Evolutionary conservation across 2,888 invertebrate genomes (phyloP), one percentile per base, ranked within the genome.

Genomic region (Entomobrya multifasciata): DNA sequence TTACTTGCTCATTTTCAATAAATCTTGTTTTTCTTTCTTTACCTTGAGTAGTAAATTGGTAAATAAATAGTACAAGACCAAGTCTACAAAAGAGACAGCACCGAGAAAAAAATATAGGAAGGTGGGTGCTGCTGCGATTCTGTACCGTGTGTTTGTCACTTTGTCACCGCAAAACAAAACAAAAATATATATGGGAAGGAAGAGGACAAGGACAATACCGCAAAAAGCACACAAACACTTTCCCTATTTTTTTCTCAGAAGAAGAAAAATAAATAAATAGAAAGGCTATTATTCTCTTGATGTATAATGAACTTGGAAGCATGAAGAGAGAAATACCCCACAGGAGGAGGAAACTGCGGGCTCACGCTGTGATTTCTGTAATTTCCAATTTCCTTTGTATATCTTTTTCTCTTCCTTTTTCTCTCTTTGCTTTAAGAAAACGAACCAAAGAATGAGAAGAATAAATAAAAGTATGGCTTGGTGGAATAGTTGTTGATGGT

Each of bases 361-460:
- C 79, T 11, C 79, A 79, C 79, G 79, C 79, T 79, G 79, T 27
- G 79, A 79, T 79, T 79, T 67, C 79, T 47, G 62, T 65, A 60
- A 79, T 79, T 79, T 79, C 79, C 65, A 79, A 79, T 79, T 79
- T 79, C 79, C 65, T 49, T 62, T 62, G 11, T n/a, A 52, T 27
- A 72, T 55, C n/a, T n/a, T n/a, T n/a, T n/a, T n/a, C n/a, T 55
- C 55, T 17, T 55, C 36, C 36, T 6, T 8, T 6, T 8, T 6
- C 36, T 36, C 36, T 8, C 8, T 6, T 36, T 8, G 5, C 5
- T 36, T 36, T 36, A 36, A 8, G 8, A 36, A 36, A 8, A 36
- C 5, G 36, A 36, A 36, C 36, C 8, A 4, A 17, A 5, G 11
- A 52, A 52, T 4, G 15, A 52, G 15, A 15, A 52, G 52, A 52